These are phyloP conservation scores for Trypoxylon attenuatum DNA, from an alignment of 2,888 invertebrate genomes.

Conservation along the genomic window DNA sequence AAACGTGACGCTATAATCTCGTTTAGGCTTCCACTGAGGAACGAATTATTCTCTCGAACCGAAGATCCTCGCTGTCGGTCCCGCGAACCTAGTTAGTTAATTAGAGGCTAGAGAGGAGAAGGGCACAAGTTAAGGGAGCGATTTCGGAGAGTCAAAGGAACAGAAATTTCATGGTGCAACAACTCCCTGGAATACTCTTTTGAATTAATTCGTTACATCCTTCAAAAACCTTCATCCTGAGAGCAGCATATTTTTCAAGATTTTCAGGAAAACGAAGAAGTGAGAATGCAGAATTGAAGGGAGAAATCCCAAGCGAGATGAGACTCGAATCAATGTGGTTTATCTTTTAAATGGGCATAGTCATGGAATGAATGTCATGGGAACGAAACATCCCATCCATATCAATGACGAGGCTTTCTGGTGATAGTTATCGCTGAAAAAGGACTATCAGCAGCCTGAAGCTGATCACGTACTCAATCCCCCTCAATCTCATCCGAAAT, in stretches of 20 bases:
- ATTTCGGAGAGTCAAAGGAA: background rate
- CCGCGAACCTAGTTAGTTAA: constrained; percentile 51
- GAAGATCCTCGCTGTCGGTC: constrained; percentile 48
- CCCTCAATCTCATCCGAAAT: constrained; percentile 10
- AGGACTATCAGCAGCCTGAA: constrained; percentile 33
- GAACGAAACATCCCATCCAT: constrained; percentile 53
- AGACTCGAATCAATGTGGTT: constrained; percentile 54
- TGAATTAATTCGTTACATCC: too few relatives aligned
- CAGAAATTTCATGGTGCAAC: constrained; percentile 26
- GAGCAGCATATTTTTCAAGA: too few relatives aligned
- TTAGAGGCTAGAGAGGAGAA: constrained; percentile 47
- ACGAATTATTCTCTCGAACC: constrained; percentile 49
- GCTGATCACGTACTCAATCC: constrained; percentile 42
- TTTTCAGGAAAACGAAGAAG: too few relatives aligned
- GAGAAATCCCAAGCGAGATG: constrained; percentile 7
- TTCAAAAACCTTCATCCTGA: too few relatives aligned
- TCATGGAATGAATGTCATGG: constrained; percentile 34
- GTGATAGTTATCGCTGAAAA: constrained; percentile 42
- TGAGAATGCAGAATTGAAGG: background rate
- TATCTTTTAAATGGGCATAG: constrained; percentile 53
- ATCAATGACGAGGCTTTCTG: constrained; percentile 49
- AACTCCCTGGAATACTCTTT: too few relatives aligned
- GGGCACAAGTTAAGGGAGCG: background rate
- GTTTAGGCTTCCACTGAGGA: constrained; percentile 34
- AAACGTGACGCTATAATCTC: constrained; percentile 44